A percentile compares a stretch with the other conserved stretches of the same genome.
phyloP scores from a whole-genome alignment of 1,140 invertebrate species.

The Drosophila ambigua region DNA sequence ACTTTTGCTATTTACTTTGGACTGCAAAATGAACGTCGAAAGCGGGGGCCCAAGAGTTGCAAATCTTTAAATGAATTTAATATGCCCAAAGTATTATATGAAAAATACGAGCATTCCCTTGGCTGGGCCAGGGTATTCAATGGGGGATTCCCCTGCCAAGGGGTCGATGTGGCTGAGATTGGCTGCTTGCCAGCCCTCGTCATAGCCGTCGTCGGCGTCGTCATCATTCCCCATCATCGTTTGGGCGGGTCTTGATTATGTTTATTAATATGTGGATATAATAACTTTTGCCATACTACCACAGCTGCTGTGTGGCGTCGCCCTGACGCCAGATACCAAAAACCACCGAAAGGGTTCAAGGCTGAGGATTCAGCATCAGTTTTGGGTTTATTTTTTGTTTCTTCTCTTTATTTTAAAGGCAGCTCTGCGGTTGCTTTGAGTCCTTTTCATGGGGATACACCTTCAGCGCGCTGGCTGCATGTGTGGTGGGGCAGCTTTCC shows the following conservation, averaged over 20 bases:
- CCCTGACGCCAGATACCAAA: slow-evolving; percentile 30
- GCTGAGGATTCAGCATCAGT: background rate
- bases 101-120: slow-evolving; percentile 22
- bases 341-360: slow-evolving; percentile 27
- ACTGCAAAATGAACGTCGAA: slow-evolving; percentile 57
- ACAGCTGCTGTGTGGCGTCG: slow-evolving; percentile 41
- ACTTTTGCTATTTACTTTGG: slow-evolving; percentile 71
- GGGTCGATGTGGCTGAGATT: background rate
- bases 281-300: slow-evolving; percentile 17
- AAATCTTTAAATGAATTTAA: slow-evolving; percentile 77
- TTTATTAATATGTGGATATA: slow-evolving; percentile 54
- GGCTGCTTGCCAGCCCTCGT: background rate
- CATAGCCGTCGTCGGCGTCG: slow-evolving; percentile 7
- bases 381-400: no score
- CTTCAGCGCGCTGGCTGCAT: background rate
- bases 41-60: slow-evolving; percentile 52
- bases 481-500: no score
- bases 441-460: background rate
- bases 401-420: background rate
- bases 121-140: background rate
- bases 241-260: slow-evolving; percentile 34
- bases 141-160: background rate
- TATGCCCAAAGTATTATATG: slow-evolving; percentile 51
- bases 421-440: slow-evolving; percentile 13
- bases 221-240: slow-evolving; percentile 15